Conservation (phyloP, 2,797 vertebrate genomes). For the Tokudaia tokunoshimensis region DNA sequence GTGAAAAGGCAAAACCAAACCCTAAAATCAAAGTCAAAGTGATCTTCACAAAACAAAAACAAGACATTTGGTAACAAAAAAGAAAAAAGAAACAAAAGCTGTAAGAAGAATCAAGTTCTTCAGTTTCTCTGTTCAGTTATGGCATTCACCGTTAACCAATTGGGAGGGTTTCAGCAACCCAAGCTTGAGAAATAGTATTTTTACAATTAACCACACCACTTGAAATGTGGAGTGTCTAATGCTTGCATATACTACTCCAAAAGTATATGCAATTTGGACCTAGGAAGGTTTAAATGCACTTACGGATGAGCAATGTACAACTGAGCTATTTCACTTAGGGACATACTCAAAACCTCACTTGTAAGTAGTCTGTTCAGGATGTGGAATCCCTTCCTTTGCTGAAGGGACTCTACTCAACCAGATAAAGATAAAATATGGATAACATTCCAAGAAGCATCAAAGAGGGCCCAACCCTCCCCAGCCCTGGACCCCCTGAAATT, state of each 20-base stretch:
- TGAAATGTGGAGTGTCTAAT: slow-evolving; percentile 10
- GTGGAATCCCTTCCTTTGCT: slow-evolving; percentile 27
- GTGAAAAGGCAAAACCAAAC: not conserved
- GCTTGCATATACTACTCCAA: slow-evolving; percentile 7
- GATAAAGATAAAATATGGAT: slow-evolving; percentile 24
- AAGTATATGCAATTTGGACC: not conserved
- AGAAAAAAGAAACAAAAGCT: not conserved
- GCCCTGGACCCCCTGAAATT: not conserved
- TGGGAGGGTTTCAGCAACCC: slow-evolving; percentile 23
- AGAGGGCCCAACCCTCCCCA: not conserved
- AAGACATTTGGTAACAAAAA: slow-evolving; percentile 41
- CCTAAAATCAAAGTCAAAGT: slow-evolving; percentile 10
- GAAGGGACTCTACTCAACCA: slow-evolving; percentile 48
- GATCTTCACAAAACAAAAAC: slow-evolving; percentile 39
- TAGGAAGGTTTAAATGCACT: slow-evolving; percentile 7
- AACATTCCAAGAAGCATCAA: slow-evolving; percentile 20
- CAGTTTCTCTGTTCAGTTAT: slow-evolving; percentile 35
- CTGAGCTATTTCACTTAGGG: slow-evolving; percentile 32
- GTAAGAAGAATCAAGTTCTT: slow-evolving; percentile 29
- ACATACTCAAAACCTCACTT: slow-evolving; percentile 48
- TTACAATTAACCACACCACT: not conserved
- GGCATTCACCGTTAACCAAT: not conserved
- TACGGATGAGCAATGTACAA: slow-evolving; percentile 34
- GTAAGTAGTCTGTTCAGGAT: slow-evolving; percentile 43
- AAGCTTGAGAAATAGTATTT: not conserved